Evolutionary conservation across 2,888 invertebrate genomes (phyloP).

Genomic region (Temnothorax rugatulus): DNA sequence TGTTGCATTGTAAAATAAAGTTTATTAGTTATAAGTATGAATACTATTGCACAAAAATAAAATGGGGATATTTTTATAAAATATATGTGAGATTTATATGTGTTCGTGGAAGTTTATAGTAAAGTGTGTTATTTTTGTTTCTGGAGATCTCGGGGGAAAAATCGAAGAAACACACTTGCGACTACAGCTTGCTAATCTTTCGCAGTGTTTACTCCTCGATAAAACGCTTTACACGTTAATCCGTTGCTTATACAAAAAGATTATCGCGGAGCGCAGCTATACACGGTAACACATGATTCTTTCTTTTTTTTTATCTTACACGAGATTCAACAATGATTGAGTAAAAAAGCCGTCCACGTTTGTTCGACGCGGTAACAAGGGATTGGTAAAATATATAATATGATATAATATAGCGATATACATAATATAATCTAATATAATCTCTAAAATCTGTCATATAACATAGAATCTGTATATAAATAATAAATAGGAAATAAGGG

Average conservation of each 20-base stretch:
- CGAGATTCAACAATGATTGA: constrained; percentile 85
- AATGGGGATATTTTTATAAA: constrained; percentile 48
- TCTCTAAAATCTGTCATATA: constrained; percentile 81
- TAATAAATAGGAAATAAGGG: constrained; percentile 81
- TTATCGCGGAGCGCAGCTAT: constrained; percentile 81
- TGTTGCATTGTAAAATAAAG: constrained; percentile 45
- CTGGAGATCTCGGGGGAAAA: constrained; percentile 30
- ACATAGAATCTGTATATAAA: constrained; percentile 84
- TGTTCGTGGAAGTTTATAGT: constrained; percentile 17
- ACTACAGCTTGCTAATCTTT: constrained; percentile 81
- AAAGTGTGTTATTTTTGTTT: constrained; percentile 12
- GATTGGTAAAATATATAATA: constrained; percentile 83
- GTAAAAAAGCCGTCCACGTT: constrained; percentile 85
- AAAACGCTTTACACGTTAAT: constrained; percentile 80
- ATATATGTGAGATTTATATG: constrained; percentile 54
- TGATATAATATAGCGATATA: constrained; percentile 83
- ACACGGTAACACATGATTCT: constrained; percentile 82
- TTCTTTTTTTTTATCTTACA: constrained; percentile 82
- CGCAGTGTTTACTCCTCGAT: constrained; percentile 79
- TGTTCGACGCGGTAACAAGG: constrained; percentile 83
- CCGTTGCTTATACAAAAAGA: constrained; percentile 82
- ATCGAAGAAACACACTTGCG: constrained; percentile 73
- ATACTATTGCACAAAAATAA: constrained; percentile 33
- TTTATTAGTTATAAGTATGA: constrained; percentile 36
- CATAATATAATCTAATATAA: constrained; percentile 85